Evolutionary conservation across 2,888 invertebrate species (phyloP).

Genomic region (Chloromyia formosa): DNA sequence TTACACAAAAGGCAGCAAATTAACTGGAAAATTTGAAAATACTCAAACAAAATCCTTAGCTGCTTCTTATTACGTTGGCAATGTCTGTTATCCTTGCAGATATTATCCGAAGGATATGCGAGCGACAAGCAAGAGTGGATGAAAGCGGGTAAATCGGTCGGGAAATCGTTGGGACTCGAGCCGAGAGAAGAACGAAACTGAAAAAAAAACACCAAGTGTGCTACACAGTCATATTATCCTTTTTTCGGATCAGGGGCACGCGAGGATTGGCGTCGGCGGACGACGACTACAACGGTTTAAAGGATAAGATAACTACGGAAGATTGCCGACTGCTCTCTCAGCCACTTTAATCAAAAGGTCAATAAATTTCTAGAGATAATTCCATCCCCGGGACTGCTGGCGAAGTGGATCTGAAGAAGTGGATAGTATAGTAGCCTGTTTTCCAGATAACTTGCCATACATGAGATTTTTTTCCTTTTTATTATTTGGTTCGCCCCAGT

Average conservation of each 20-base stretch:
- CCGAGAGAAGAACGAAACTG: neutral
- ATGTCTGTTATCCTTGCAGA: constrained; percentile 37
- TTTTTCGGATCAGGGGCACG: neutral
- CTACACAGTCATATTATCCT: constrained; percentile 25
- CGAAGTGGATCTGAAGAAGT: constrained; percentile 35
- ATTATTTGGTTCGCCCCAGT: neutral
- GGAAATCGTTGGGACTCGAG: constrained; percentile 9
- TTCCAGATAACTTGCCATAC: neutral
- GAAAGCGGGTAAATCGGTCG: neutral
- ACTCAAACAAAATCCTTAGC: constrained; percentile 43
- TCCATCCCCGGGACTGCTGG: constrained; percentile 1
- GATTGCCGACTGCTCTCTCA: constrained; percentile 29
- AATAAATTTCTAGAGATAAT: constrained; percentile 45
- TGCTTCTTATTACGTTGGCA: constrained; percentile 19
- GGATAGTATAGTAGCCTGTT: neutral
- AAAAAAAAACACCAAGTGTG: neutral
- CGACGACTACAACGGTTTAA: constrained; percentile 10
- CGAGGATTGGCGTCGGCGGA: no score
- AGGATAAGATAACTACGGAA: constrained; percentile 36
- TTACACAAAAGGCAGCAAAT: constrained; percentile 41
- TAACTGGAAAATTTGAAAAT: constrained; percentile 46
- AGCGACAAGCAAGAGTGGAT: neutral
- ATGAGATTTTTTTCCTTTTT: neutral
- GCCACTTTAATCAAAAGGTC: constrained; percentile 45
- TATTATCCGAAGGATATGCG: constrained; percentile 11